phyloP scores from a whole-genome alignment of 2,113 vertebrate species.

The Zosterops hypoxanthus region DNA sequence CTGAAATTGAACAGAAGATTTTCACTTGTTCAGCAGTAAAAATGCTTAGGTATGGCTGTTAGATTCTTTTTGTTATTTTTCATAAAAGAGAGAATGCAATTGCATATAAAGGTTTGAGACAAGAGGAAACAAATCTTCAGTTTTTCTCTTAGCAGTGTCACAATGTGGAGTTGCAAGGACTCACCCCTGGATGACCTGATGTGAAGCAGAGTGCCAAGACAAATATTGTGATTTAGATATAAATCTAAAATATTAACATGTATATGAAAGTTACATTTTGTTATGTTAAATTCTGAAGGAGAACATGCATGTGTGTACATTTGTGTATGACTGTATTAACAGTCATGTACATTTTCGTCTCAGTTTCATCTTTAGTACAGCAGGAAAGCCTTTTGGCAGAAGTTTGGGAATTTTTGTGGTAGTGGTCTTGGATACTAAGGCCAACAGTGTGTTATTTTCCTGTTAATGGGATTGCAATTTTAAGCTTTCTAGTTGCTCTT shows the following conservation, averaged over 20 bases:
- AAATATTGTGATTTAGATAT: neutral
- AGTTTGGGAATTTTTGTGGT: neutral
- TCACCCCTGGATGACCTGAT: neutral
- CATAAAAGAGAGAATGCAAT: neutral
- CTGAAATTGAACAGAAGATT: neutral
- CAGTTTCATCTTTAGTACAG: neutral
- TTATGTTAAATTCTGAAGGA: neutral
- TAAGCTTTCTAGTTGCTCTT: neutral
- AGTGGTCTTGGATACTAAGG: neutral
- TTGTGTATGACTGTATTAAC: neutral
- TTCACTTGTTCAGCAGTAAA: neutral
- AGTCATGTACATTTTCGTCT: neutral
- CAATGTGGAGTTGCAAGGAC: neutral
- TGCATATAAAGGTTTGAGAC: neutral
- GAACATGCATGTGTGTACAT: fast-evolving
- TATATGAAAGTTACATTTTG: neutral
- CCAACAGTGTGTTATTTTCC: neutral
- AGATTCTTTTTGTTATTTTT: neutral
- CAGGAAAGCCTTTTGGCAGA: neutral
- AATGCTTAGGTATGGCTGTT: neutral
- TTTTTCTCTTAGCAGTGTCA: neutral
- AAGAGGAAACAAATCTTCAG: neutral
- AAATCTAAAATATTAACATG: neutral
- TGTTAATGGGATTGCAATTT: neutral
- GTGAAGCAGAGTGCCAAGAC: neutral